Conservation (phyloP, 2,888 invertebrate species). For the Bombylius discolor region DNA sequence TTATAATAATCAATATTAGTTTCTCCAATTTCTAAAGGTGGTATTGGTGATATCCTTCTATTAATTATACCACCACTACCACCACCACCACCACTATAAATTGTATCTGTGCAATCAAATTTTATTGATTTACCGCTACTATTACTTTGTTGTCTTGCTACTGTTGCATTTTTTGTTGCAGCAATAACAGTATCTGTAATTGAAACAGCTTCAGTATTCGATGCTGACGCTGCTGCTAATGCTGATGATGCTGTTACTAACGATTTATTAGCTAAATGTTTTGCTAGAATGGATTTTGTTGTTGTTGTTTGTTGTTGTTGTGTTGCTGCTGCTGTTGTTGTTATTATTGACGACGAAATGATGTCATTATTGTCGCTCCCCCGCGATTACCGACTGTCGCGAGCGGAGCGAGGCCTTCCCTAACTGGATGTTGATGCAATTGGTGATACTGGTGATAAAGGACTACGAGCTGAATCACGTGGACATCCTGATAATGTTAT, state of each 20-base stretch:
- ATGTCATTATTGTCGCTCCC: constrained; percentile 39
- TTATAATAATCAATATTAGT: no score
- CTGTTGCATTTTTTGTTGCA: constrained; percentile 1
- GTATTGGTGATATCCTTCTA: no score
- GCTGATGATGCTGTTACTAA: constrained; percentile 25
- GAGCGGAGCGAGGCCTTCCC: constrained; percentile 53
- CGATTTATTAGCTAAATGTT: constrained; percentile 36
- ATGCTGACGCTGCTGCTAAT: constrained; percentile 11
- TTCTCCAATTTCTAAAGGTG: no score
- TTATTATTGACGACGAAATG: constrained; percentile 26
- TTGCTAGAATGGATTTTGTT: constrained; percentile 33
- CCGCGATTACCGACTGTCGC: constrained; percentile 40
- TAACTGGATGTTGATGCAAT: constrained; percentile 89
- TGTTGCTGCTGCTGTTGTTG: no score
- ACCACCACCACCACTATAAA: neutral
- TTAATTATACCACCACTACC: no score
- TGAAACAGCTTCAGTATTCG: neutral
- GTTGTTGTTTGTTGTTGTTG: no score
- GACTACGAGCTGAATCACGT: constrained; percentile 74
- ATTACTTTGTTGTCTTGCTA: neutral
- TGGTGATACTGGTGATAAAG: constrained; percentile 71
- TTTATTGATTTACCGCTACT: neutral
- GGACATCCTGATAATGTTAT: constrained; percentile 85
- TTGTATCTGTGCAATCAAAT: neutral
- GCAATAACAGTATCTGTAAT: neutral